Evolutionary conservation across 2,888 invertebrate genomes (phyloP), one percentile per base, ranked within the genome.

Genomic region (Caenorhabditis sp.): DNA sequence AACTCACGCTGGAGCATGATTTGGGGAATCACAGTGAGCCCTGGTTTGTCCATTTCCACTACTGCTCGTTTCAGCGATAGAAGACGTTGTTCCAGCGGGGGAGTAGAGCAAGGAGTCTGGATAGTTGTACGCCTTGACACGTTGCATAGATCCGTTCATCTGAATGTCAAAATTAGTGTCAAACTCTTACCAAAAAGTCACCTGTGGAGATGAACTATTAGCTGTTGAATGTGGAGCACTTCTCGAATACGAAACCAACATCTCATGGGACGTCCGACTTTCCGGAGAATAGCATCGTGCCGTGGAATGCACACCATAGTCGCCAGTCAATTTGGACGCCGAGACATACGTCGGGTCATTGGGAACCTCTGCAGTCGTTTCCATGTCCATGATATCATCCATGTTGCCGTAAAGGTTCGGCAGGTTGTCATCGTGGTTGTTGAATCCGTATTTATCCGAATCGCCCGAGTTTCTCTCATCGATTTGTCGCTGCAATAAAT

Each of bases 271-370:
- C 20, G 84, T 82, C 9, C 87, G 71, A 40, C 84, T 86, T 28
- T 85, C 86, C 24, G 86, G 81, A 11, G 86, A 87, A 24, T 84
- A 87, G 32, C 86, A 87, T 53, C 87, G 65, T 24, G 86, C 87
- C 1, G 87, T 76, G 0, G 80, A 70, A 22, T 83, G 80, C 1
- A 78, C 67, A 5, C 74, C 84, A 37, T 84, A 84, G 2, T 81
- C 76, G 0, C 53, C 60, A 44, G 28, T 51, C 60, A 83, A 22
- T 32, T 83, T 83, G 3, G 80, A 61, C 0, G 76, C 70, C 0
- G 77, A 77, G 5, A 74, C 82, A 55, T 83, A 83, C 1, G 81
- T 81, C 18, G 78, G 81, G 22, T 84, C 84, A 40, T 71, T 79
- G 3, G 84, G 78, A 1, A 55, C 61, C 20, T 74, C 69, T 2